Conservation (phyloP, 2,797 vertebrate species). For the Naso thynnoides region DNA sequence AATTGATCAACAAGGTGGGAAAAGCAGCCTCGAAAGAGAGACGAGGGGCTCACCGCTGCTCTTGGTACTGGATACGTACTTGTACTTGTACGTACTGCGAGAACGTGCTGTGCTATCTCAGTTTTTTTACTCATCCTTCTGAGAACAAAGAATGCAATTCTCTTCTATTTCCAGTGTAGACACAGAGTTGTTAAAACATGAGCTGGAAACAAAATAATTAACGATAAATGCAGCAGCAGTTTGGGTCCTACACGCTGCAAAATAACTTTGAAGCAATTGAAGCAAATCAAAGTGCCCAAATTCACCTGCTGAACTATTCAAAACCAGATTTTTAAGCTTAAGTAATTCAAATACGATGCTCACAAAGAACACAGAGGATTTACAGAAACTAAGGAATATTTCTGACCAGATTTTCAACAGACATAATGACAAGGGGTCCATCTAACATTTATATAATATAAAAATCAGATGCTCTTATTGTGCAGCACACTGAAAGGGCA, state of each 20-base stretch:
- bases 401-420: neutral
- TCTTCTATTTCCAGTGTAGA: slow-evolving; percentile 5
- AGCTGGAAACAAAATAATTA: slow-evolving; percentile 9
- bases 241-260: neutral
- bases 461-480: neutral
- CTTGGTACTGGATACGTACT: neutral
- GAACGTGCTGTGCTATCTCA: neutral
- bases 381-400: neutral
- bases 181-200: neutral
- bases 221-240: neutral
- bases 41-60: neutral
- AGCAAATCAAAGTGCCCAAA: neutral
- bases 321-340: neutral
- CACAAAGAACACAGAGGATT: neutral
- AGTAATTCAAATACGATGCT: neutral
- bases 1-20: slow-evolving; percentile 47
- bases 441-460: neutral
- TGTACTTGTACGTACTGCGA: neutral
- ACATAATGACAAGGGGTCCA: neutral
- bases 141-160: slow-evolving; percentile 3
- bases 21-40: slow-evolving; percentile 1
- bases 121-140: neutral
- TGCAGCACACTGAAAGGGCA: neutral
- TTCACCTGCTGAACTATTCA: neutral
- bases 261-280: neutral